These are phyloP conservation scores for Pteropus rufus DNA, from an alignment of 2,797 vertebrate species.

Conservation along the genomic window DNA sequence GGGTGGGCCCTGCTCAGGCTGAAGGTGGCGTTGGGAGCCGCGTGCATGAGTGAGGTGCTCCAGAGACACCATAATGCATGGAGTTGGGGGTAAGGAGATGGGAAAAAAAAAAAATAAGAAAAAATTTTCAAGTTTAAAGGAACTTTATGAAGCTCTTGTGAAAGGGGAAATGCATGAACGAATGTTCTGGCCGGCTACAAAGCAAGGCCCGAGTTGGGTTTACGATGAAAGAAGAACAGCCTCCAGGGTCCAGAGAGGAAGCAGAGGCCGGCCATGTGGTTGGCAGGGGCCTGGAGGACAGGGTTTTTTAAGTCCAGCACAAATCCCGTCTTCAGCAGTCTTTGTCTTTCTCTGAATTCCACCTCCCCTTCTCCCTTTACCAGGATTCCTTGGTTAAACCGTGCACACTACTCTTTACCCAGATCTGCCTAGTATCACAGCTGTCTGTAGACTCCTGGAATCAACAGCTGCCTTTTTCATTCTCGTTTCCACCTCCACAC, in stretches of 20 bases:
- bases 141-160: not conserved
- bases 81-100: not conserved
- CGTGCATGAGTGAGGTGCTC: not conserved
- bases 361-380: not conserved
- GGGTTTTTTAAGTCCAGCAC: not conserved
- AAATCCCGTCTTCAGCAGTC: not conserved
- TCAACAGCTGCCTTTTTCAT: not conserved
- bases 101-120: no score
- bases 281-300: not conserved
- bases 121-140: not conserved
- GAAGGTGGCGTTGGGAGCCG: not conserved
- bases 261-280: fast-evolving
- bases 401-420: fast-evolving
- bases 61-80: fast-evolving
- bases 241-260: no score
- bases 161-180: not conserved
- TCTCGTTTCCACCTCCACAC: not conserved
- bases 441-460: not conserved
- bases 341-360: not conserved
- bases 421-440: not conserved
- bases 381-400: not conserved
- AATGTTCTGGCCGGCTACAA: not conserved
- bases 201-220: not conserved
- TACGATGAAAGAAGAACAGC: not conserved
- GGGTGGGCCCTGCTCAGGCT: not conserved